phyloP scores from a whole-genome alignment of 2,113 vertebrate species.

The Chionis minor region DNA sequence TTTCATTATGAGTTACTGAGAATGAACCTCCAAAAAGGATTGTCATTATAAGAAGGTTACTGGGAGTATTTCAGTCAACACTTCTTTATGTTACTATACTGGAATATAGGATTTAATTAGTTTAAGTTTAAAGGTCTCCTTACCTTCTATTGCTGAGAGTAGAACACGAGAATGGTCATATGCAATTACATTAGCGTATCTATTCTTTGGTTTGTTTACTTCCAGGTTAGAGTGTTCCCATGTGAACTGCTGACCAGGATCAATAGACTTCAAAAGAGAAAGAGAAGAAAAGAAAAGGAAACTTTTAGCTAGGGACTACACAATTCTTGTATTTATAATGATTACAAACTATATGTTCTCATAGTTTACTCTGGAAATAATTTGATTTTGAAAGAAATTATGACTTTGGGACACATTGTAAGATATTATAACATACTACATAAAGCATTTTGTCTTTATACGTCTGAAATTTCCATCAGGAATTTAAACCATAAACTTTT shows the following conservation, averaged over 20 bases:
- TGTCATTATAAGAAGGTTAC: background rate
- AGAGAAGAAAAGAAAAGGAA: constrained; percentile 3
- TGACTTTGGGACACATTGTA: background rate
- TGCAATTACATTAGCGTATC: constrained; percentile 98
- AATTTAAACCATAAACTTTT: background rate
- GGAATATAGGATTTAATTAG: background rate
- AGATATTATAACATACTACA: background rate
- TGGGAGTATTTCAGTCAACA: background rate
- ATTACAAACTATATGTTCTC: background rate
- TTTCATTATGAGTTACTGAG: background rate
- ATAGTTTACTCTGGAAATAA: background rate
- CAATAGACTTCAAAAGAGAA: constrained; percentile 87
- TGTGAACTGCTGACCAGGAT: constrained; percentile 97
- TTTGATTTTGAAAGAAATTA: background rate
- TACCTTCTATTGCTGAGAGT: constrained; percentile 96
- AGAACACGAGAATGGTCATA: constrained; percentile 97
- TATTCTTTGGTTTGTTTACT: constrained; percentile 99
- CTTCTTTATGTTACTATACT: background rate
- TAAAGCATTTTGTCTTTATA: background rate
- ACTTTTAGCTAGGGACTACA: background rate
- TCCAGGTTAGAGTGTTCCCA: constrained; percentile 99
- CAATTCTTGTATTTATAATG: background rate
- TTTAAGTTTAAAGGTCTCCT: constrained; percentile 34
- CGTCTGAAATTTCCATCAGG: background rate
- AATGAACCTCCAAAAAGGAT: background rate